These are phyloP conservation scores for Drosophila fungiperda DNA, from an alignment of 2,888 invertebrate genomes.

Conservation along the genomic window DNA sequence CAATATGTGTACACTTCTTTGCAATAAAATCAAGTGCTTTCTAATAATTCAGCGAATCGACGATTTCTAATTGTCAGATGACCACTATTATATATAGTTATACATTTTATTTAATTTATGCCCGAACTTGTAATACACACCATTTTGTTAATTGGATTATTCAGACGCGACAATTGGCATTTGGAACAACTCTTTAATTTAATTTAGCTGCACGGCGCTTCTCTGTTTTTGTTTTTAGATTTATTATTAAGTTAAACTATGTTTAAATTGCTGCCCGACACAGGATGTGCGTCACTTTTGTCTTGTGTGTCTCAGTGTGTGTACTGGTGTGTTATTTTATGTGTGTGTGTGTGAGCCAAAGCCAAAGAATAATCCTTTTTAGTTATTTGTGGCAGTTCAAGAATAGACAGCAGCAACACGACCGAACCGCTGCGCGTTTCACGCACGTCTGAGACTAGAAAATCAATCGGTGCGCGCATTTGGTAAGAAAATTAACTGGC, in stretches of 20 bases:
- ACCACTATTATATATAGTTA: not conserved
- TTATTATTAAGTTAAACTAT: not conserved
- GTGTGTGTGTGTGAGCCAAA: constrained; percentile 14
- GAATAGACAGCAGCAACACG: constrained; percentile 70
- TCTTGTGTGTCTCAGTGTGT: constrained; percentile 6
- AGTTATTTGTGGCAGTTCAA: constrained; percentile 3
- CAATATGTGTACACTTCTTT: not conserved
- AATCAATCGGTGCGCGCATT: constrained; percentile 70
- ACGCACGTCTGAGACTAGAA: constrained; percentile 82
- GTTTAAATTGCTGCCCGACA: constrained; percentile 2
- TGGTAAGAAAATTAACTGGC: constrained; percentile 50
- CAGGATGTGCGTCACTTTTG: constrained; percentile 52
- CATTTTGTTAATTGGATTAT: constrained; percentile 81
- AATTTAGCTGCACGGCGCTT: constrained; percentile 24
- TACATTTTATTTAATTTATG: constrained; percentile 15
- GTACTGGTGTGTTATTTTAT: not conserved
- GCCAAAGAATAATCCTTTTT: constrained; percentile 32
- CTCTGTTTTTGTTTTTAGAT: not conserved
- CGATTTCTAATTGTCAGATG: not conserved
- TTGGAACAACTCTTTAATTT: constrained; percentile 48
- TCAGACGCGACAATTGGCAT: constrained; percentile 66
- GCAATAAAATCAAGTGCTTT: not conserved
- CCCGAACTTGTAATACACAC: constrained; percentile 64
- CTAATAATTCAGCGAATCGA: not conserved
- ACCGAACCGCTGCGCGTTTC: constrained; percentile 84